Conservation (phyloP, 2,113 vertebrate genomes). For the Nicator chloris region DNA sequence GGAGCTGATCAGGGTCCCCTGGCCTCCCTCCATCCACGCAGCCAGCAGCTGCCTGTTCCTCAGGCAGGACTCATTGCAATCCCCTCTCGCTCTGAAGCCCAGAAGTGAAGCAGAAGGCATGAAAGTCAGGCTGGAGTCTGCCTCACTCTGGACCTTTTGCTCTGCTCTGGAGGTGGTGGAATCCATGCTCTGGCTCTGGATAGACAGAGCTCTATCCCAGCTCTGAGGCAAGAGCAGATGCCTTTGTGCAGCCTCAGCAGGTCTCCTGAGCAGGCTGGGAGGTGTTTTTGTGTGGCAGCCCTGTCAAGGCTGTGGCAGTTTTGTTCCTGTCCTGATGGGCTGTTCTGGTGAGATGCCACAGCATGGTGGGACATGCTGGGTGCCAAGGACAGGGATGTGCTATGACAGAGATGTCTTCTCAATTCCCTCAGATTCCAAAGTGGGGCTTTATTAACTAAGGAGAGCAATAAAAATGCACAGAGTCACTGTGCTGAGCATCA, state of each 20-base stretch:
- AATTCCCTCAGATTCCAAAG: neutral
- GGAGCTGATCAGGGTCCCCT: neutral
- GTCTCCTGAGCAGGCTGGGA: neutral
- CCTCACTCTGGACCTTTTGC: neutral
- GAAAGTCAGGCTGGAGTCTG: neutral
- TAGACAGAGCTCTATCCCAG: too few species aligned
- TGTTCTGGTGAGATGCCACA: neutral
- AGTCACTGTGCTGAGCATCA: conserved; percentile 2
- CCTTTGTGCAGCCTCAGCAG: neutral
- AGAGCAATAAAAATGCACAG: conserved; percentile 10
- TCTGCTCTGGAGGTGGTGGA: neutral
- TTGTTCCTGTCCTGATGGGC: accelerated
- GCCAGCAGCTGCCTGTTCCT: accelerated
- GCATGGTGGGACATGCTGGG: neutral
- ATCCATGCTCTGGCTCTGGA: too few species aligned
- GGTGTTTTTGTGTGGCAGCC: neutral
- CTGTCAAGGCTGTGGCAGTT: neutral
- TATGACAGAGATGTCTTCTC: neutral
- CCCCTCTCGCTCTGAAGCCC: neutral
- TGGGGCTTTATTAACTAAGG: neutral
- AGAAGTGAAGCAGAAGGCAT: neutral
- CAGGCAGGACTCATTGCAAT: neutral
- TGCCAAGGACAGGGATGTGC: neutral
- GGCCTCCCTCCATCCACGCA: accelerated
- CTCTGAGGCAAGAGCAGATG: neutral